Conservation (phyloP, 1,140 invertebrate genomes). For the Drosophila punjabiensis region DNA sequence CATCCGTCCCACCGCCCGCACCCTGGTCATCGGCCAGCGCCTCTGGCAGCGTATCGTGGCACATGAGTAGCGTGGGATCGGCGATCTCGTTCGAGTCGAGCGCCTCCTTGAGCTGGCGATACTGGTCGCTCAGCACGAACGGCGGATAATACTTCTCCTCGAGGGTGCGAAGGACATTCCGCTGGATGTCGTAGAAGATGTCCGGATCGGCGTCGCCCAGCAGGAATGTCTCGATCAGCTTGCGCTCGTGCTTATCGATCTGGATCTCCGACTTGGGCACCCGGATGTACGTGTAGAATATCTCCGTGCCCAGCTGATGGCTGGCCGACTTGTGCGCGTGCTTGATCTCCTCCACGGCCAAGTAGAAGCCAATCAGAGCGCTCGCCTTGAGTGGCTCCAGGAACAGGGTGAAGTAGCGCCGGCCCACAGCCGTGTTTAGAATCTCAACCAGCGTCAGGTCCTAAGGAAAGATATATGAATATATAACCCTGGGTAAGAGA, state of each 20-base stretch:
- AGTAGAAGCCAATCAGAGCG: slow-evolving; percentile 93
- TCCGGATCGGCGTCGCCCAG: slow-evolving; percentile 93
- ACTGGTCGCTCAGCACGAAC: slow-evolving; percentile 94
- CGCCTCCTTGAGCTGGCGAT: slow-evolving; percentile 91
- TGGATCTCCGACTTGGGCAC: slow-evolving; percentile 92
- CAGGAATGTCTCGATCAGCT: slow-evolving; percentile 94
- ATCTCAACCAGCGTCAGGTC: slow-evolving; percentile 89
- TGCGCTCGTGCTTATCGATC: slow-evolving; percentile 86
- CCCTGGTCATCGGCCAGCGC: slow-evolving; percentile 76
- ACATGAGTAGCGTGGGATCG: slow-evolving; percentile 79
- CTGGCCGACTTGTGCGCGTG: slow-evolving; percentile 90
- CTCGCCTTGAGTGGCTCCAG: slow-evolving; percentile 93
- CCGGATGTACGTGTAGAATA: slow-evolving; percentile 95
- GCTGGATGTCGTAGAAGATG: slow-evolving; percentile 95
- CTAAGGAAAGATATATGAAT: slow-evolving; percentile 35
- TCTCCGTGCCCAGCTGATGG: slow-evolving; percentile 95
- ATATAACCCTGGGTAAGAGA: background rate
- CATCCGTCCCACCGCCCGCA: slow-evolving; percentile 71
- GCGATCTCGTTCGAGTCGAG: slow-evolving; percentile 89
- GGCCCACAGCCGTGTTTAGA: slow-evolving; percentile 89
- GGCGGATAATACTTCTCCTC: slow-evolving; percentile 96
- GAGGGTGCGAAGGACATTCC: slow-evolving; percentile 91
- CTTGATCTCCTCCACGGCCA: slow-evolving; percentile 94
- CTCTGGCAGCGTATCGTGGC: slow-evolving; percentile 40
- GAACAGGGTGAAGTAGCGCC: slow-evolving; percentile 92